Conservation (phyloP, 2,797 vertebrate genomes). For the Apogon talboti region DNA sequence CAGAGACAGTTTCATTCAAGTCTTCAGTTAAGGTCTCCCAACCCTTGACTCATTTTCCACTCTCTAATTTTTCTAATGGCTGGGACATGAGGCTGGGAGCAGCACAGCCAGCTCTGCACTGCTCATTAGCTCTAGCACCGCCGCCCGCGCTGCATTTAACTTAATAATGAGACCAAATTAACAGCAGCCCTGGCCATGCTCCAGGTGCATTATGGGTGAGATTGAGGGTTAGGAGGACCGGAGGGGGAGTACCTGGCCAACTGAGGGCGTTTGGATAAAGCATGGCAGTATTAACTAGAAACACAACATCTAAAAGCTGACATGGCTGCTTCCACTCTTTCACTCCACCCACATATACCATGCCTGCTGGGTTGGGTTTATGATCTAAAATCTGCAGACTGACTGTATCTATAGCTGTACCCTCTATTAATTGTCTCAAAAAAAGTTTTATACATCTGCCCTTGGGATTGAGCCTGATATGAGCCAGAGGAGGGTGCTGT, state of each 20-base stretch:
- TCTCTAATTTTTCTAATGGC: constrained; percentile 89
- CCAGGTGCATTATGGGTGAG: constrained; percentile 81
- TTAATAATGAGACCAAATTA: constrained; percentile 87
- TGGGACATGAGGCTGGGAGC: constrained; percentile 82
- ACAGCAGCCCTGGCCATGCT: constrained; percentile 82
- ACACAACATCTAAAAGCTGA: constrained; percentile 41
- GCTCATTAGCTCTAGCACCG: constrained; percentile 87
- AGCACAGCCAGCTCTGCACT: constrained; percentile 82
- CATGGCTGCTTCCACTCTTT: constrained; percentile 19
- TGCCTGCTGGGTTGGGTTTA: constrained; percentile 20
- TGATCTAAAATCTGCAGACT: constrained; percentile 25
- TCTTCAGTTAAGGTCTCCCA: constrained; percentile 82
- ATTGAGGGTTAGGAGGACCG: constrained; percentile 56
- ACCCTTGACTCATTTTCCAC: constrained; percentile 88
- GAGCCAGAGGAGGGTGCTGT: constrained; percentile 40
- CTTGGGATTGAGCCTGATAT: constrained; percentile 3
- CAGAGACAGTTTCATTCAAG: constrained; percentile 81
- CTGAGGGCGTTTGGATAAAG: constrained; percentile 56
- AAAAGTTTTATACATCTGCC: constrained; percentile 9
- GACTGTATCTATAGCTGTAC: constrained; percentile 6
- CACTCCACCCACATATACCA: constrained; percentile 17
- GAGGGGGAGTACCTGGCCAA: constrained; percentile 68
- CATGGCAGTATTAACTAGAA: constrained; percentile 54
- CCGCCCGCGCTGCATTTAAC: constrained; percentile 82
- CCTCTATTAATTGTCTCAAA: constrained; percentile 5